Base-by-base conservation (phyloP, 1,140 invertebrate species). In the Ephestia elutella region DNA sequence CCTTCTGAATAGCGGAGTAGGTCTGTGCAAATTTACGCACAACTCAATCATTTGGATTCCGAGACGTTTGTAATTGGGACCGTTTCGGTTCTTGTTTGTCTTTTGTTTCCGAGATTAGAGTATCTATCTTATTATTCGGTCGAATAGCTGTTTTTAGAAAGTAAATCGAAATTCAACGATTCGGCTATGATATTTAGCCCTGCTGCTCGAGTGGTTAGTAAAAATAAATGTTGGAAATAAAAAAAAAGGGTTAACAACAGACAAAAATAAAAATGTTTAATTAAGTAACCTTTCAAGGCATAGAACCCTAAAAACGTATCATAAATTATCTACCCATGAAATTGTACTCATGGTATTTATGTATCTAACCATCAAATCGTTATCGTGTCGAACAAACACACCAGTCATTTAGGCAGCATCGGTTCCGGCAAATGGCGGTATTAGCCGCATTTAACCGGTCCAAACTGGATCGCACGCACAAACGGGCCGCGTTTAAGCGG, bases 401-500 rank as follows among this genome's bases (percentile, higher is more conserved):
- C 38, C 38, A 32, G 13, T 44, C 38, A 44, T 44, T 44, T 44
- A 44, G 32, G 38, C 38, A 15, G 38, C 13, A 32, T 32, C 38
- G 38, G 38, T 44, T 44, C n/a, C 38, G 38, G 38, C 38, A 44
- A 44, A 44, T 44, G 38, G 38, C 38, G n/a, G 38, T 44, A 44
- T 44, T 44, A 44, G 38, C 38, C 38, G 38, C 38, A 44, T 44
- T 44, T 44, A 44, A 44, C 38, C 38, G 38, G 38, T 44, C 15
- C 38, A 44, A 44, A 44, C 38, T 44, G 38, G 38, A 44, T 44
- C n/a, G 38, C 38, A 44, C 38, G 38, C 38, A 44, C 38, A 44
- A 44, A n/a, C 38, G 38, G 38, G 38, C 38, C 13, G 38, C 38
- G 38, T 44, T 44, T 44, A 44, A 17, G 38, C 38, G 38, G 38